Evolutionary conservation across 2,797 vertebrate genomes (phyloP).

Genomic region (Masticophis lateralis): DNA sequence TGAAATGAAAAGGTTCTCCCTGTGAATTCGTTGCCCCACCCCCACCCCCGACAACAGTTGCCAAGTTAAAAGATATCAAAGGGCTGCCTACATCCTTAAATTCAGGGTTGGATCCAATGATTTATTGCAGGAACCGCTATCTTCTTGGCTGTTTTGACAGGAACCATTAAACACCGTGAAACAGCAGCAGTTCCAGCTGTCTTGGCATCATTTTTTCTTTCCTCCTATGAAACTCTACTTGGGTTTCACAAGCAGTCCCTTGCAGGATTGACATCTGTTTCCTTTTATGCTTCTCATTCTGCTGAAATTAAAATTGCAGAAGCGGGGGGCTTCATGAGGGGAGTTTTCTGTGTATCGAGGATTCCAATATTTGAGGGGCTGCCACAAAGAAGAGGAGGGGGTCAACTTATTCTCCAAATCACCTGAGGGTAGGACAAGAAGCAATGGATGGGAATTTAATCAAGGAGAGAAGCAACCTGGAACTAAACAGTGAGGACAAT

Average conservation of each 20-base stretch:
- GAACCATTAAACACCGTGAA: neutral
- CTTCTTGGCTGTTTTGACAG: conserved; percentile 19
- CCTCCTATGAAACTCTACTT: conserved; percentile 45
- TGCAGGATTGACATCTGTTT: conserved; percentile 47
- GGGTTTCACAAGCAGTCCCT: conserved; percentile 44
- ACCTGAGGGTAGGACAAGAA: neutral
- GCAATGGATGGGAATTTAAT: neutral
- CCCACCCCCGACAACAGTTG: neutral
- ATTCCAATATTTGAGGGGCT: neutral
- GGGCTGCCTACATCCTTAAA: neutral
- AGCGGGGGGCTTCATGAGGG: conserved; percentile 48
- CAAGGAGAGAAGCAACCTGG: neutral
- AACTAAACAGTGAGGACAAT: neutral
- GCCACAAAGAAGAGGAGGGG: neutral
- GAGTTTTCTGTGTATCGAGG: conserved; percentile 50
- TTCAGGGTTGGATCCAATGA: neutral
- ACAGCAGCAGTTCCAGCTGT: conserved; percentile 5
- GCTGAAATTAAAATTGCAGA: conserved; percentile 50
- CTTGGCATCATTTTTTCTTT: neutral
- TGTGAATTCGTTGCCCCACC: neutral
- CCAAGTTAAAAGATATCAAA: neutral
- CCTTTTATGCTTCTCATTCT: conserved; percentile 43
- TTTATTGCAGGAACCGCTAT: neutral
- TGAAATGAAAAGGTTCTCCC: neutral
- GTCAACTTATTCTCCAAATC: neutral